Evolutionary conservation across 2,113 vertebrate species (phyloP).

Genomic region (Potamarius usumacintae): DNA sequence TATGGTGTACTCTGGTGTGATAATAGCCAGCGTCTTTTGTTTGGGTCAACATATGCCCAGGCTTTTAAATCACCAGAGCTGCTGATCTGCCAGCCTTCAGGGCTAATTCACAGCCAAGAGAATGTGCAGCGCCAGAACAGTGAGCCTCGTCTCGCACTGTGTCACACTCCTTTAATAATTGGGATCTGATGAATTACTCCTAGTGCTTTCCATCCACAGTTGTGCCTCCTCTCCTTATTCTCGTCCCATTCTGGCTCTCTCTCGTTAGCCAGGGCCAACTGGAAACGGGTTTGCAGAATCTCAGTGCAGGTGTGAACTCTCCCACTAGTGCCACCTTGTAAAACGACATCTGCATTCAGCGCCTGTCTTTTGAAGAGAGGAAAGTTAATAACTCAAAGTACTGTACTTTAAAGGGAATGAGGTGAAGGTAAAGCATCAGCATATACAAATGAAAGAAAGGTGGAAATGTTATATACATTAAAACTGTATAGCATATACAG

Average conservation of each 20-base stretch:
- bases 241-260: not conserved
- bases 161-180: slow-evolving; percentile 3
- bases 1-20: slow-evolving; percentile 26
- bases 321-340: slow-evolving; percentile 45
- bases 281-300: slow-evolving; percentile 41
- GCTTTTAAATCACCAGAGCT: not conserved
- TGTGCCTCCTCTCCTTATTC: slow-evolving; percentile 13
- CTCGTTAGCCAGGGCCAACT: slow-evolving; percentile 40
- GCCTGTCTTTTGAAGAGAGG: slow-evolving; percentile 47
- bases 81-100: not conserved
- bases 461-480: not conserved
- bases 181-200: slow-evolving; percentile 3
- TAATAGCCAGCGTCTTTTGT: slow-evolving; percentile 15
- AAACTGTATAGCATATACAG: not conserved
- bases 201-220: not conserved
- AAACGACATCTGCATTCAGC: slow-evolving; percentile 54
- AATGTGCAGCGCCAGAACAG: not conserved
- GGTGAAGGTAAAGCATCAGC: slow-evolving; percentile 28
- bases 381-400: slow-evolving; percentile 39
- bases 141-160: not conserved
- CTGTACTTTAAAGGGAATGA: slow-evolving; percentile 37
- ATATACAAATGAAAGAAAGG: slow-evolving; percentile 19
- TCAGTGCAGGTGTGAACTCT: slow-evolving; percentile 55
- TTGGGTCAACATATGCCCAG: slow-evolving; percentile 27
- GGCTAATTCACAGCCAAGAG: not conserved